A percentile compares a stretch with the other conserved stretches of the same genome.
Conservation (phyloP, 2,797 vertebrate genomes). For the Centroberyx gerrardi region DNA sequence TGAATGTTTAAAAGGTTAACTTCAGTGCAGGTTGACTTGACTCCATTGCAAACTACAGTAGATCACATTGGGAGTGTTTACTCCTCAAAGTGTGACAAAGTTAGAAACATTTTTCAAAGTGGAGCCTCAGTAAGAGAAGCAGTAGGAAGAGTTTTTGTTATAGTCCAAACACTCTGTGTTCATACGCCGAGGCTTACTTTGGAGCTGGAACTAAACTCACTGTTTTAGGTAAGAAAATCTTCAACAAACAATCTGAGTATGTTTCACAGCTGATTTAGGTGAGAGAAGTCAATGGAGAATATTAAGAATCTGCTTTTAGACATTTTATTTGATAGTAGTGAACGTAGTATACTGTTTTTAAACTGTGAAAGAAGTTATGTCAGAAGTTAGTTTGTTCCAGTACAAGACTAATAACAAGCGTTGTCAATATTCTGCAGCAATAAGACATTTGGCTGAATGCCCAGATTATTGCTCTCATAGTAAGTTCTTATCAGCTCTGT, state of each 20-base stretch:
- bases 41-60: not conserved
- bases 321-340: not conserved
- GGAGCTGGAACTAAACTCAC: slow-evolving; percentile 85
- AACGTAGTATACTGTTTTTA: not conserved
- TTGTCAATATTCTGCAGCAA: not conserved
- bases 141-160: slow-evolving; percentile 35
- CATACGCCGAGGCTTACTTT: slow-evolving; percentile 61
- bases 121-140: not conserved
- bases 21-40: not conserved
- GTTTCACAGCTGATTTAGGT: not conserved
- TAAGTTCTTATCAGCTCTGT: slow-evolving; percentile 50
- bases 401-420: not conserved
- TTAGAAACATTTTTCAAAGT: not conserved
- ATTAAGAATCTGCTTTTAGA: not conserved
- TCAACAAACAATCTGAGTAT: not conserved
- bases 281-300: too few relatives aligned
- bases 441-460: slow-evolving; percentile 40
- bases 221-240: slow-evolving; percentile 81
- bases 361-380: not conserved
- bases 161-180: slow-evolving; percentile 53
- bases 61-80: not conserved
- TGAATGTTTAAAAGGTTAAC: not conserved
- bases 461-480: slow-evolving; percentile 36
- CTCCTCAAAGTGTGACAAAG: not conserved
- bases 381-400: not conserved